phyloP scores from a whole-genome alignment of 2,888 invertebrate genomes.

The Chelonus formosanus region DNA sequence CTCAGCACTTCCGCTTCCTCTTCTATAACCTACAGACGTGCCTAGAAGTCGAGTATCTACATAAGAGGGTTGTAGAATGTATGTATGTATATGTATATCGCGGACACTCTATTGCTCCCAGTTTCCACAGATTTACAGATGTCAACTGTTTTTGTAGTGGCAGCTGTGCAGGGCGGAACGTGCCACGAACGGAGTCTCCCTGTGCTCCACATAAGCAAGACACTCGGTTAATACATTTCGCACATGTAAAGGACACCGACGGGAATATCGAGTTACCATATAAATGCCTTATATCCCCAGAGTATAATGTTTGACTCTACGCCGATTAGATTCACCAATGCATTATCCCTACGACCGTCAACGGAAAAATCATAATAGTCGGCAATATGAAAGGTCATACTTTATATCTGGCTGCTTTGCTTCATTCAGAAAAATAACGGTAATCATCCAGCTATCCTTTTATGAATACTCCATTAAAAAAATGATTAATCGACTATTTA shows the following conservation, averaged over 20 bases:
- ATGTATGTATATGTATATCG: conserved; percentile 30
- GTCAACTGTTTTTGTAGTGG: conserved; percentile 58
- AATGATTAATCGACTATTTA: no score
- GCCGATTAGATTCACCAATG: conserved; percentile 42
- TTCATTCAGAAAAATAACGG: conserved; percentile 37
- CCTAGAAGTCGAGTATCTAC: conserved; percentile 22
- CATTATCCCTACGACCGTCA: conserved; percentile 35
- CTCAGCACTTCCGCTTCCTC: conserved; percentile 31
- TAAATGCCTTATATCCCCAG: conserved; percentile 51
- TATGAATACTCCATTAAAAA: no score
- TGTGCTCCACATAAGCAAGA: conserved; percentile 11
- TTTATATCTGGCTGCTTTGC: conserved; percentile 30
- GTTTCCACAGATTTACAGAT: conserved; percentile 54
- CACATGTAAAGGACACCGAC: conserved; percentile 41
- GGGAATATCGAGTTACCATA: conserved; percentile 52
- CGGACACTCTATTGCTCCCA: conserved; percentile 25
- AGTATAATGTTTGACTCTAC: conserved; percentile 42
- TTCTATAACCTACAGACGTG: conserved; percentile 19
- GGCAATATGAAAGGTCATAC: conserved; percentile 30
- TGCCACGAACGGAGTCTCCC: conserved; percentile 37
- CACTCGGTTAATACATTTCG: conserved; percentile 35
- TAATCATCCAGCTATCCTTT: conserved; percentile 21
- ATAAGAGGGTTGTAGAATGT: conserved; percentile 12
- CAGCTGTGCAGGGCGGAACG: conserved; percentile 54
- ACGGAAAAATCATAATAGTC: conserved; percentile 32